Evolutionary conservation across 23 tunicate genomes (phyloP), one percentile per base, ranked within the genome.

Genomic region (Ciona savignyi): DNA sequence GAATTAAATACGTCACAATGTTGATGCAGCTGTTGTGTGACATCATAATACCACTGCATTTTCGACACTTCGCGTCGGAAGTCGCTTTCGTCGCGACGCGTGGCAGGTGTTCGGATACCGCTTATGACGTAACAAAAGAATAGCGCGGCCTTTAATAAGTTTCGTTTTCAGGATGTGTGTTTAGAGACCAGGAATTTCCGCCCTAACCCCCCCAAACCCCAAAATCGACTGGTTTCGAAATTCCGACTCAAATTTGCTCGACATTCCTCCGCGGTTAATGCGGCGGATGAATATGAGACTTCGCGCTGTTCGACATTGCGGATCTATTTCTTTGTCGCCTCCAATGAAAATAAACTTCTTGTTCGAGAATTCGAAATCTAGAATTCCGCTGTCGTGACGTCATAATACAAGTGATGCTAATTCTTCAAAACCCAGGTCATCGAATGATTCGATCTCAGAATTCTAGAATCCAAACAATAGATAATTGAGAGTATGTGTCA

Each of bases 71-170:
- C 11, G n/a, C n/a, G 56, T 42, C 56, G 56, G 56, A 69, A 69
- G 73, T 20, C 3, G 25, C 73, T 69, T 32, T 69, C 73, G 34
- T 30, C 73, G 73, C 73, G 24, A 31, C 73, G 34, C 73, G 73
- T 69, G 73, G 51, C 73, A 69, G 48, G 48, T 69, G 73, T 31
- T 69, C 73, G 51, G 4, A 3, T 30, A 9, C 24, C 32, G n/a
- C 15, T 42, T 42, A 15, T 42, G 56, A 42, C 56, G 56, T 42
- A 42, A 42, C 56, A 42, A 15, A 42, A 42, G 56, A 9, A 42
- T 6, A 9, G 56, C 56, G 56, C 56, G 56, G 15, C 11, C 51
- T 32, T 33, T 31, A 31, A 31, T 4, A 33, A 69, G 73, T 69
- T 69, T 69, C 73, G 73, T 21, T 69, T 69, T 33, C 34, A 6